Evolutionary conservation across 2,797 vertebrate genomes (phyloP).

Genomic region (Crenuchus spilurus): DNA sequence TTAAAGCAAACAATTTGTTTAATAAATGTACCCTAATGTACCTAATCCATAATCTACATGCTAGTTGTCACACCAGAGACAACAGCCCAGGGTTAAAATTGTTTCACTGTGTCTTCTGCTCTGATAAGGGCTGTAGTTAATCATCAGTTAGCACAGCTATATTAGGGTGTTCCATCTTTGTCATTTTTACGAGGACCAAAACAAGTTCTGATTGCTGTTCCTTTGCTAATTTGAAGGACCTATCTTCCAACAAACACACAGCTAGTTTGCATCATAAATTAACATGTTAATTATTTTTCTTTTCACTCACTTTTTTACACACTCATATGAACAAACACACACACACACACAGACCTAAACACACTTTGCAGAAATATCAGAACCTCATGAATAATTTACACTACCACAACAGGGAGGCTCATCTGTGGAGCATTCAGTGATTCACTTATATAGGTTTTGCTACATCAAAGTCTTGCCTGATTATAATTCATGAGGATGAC

Average conservation of each 20-base stretch:
- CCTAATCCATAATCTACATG: background rate
- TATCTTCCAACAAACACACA: slow-evolving; percentile 1
- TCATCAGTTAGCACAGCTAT: background rate
- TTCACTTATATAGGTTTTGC: slow-evolving; percentile 18
- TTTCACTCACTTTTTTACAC: background rate
- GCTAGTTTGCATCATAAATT: slow-evolving; percentile 17
- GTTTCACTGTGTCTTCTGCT: background rate
- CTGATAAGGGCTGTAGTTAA: background rate
- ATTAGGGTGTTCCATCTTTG: background rate
- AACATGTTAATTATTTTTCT: slow-evolving; percentile 19
- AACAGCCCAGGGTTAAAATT: background rate
- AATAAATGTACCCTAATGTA: too few species aligned
- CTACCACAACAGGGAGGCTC: slow-evolving; percentile 16
- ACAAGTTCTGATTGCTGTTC: background rate
- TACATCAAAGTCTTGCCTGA: slow-evolving; percentile 21
- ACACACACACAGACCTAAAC: slow-evolving; percentile 7
- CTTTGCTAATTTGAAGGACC: background rate
- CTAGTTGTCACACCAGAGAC: background rate
- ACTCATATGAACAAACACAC: slow-evolving; percentile 8
- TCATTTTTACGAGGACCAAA: background rate
- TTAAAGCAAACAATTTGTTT: too few species aligned
- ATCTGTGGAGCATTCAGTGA: slow-evolving; percentile 3
- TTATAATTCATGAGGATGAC: slow-evolving; percentile 19
- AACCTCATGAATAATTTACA: slow-evolving; percentile 33
- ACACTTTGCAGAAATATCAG: slow-evolving; percentile 15